A percentile compares a stretch with the other conserved stretches of the same genome.
Evolutionary conservation across 1,140 invertebrate genomes (phyloP).

Genomic region (Micrasema minimum): DNA sequence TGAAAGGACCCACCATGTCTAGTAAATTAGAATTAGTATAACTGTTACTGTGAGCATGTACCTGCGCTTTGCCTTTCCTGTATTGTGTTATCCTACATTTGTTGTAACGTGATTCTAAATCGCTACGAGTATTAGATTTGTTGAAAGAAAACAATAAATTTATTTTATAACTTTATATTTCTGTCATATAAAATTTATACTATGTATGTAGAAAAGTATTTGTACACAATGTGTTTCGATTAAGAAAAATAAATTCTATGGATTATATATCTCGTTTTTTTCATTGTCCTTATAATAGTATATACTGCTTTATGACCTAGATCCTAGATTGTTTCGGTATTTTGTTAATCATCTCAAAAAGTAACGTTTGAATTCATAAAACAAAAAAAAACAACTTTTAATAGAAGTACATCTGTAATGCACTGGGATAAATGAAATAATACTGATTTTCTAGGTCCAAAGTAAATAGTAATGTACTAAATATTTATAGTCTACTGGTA

Average conservation of each 20-base stretch:
- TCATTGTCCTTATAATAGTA: conserved; percentile 37
- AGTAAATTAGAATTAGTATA: conserved; percentile 23
- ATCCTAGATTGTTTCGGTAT: conserved; percentile 36
- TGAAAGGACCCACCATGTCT: not conserved
- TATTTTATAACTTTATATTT: conserved; percentile 49
- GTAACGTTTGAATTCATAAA: too few relatives aligned
- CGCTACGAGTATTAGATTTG: conserved; percentile 1
- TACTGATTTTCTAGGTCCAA: conserved; percentile 50
- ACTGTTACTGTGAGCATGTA: conserved; percentile 13
- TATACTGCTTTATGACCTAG: conserved; percentile 46
- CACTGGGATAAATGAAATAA: conserved; percentile 26
- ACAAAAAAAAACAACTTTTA: too few relatives aligned
- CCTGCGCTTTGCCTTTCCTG: conserved; percentile 42
- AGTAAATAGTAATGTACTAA: conserved; percentile 39
- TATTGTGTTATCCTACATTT: conserved; percentile 39
- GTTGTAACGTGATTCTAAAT: conserved; percentile 22
- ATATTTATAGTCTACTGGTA: conserved; percentile 51
- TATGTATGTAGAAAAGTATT: conserved; percentile 47
- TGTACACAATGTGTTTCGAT: conserved; percentile 46
- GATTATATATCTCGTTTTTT: conserved; percentile 41
- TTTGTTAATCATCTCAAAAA: too few relatives aligned
- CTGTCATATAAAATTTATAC: conserved; percentile 47
- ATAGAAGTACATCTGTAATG: too few relatives aligned
- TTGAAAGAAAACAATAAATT: conserved; percentile 42
- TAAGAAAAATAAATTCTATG: conserved; percentile 48